Percentiles rank a stretch among this genome's conserved stretches.
Evolutionary conservation across 2,113 vertebrate species (phyloP).

Genomic region (Scalopus aquaticus): DNA sequence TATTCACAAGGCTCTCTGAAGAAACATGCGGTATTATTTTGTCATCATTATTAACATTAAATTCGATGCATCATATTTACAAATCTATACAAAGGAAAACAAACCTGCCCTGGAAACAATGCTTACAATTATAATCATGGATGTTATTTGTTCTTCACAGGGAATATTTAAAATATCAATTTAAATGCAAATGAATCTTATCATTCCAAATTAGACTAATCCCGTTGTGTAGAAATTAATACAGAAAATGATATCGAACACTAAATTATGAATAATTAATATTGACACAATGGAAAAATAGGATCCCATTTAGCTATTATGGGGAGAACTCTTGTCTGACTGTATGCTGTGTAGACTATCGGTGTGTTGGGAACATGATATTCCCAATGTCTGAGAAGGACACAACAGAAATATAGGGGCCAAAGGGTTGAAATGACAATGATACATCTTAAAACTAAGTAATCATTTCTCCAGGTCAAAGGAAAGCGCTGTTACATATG

Average conservation of each 20-base stretch:
- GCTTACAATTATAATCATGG: slow-evolving; percentile 54
- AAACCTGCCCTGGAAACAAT: slow-evolving; percentile 55
- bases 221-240: slow-evolving; percentile 67
- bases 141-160: slow-evolving; percentile 43
- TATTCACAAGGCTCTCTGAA: background rate
- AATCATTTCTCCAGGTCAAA: background rate
- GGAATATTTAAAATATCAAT: slow-evolving; percentile 64
- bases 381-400: background rate
- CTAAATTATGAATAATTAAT: slow-evolving; percentile 69
- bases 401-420: background rate
- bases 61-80: background rate
- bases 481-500: background rate
- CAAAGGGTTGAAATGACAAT: background rate
- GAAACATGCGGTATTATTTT: background rate
- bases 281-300: slow-evolving; percentile 56
- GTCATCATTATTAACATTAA: slow-evolving; percentile 26
- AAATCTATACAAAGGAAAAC: slow-evolving; percentile 45
- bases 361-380: background rate
- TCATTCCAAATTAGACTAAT: slow-evolving; percentile 65
- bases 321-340: background rate
- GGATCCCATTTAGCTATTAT: background rate
- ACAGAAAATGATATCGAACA: slow-evolving; percentile 65
- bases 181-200: slow-evolving; percentile 78
- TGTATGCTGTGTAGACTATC: background rate
- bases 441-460: background rate